phyloP scores from a whole-genome alignment of 2,888 invertebrate species.

The Leptinotarsa tumamoca region DNA sequence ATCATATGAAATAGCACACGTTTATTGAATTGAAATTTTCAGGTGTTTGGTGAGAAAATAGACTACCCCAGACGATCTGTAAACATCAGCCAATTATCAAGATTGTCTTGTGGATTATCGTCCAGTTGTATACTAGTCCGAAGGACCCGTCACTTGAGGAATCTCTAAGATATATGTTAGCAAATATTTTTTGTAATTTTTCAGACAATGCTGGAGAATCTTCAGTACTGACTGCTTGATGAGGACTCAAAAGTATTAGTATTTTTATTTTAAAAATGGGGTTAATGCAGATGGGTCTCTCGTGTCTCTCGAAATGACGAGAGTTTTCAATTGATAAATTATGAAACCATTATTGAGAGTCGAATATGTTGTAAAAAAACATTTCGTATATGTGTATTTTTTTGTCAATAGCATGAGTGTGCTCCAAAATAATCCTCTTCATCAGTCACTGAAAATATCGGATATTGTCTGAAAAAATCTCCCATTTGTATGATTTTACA shows the following conservation, averaged over 20 bases:
- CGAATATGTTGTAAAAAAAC: no score
- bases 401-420: no score
- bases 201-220: constrained; percentile 27
- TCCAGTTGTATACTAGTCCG: constrained; percentile 83
- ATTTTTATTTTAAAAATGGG: background rate
- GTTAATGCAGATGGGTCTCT: no score
- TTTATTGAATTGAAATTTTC: constrained; percentile 54
- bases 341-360: no score
- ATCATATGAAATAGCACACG: no score
- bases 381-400: no score
- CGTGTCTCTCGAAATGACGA: no score
- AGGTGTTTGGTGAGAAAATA: constrained; percentile 88
- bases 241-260: background rate
- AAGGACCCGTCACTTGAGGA: constrained; percentile 64
- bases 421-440: no score
- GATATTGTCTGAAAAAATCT: constrained; percentile 3
- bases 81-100: constrained; percentile 83
- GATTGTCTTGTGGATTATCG: constrained; percentile 82
- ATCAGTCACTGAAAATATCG: background rate
- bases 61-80: constrained; percentile 84
- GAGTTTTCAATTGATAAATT: no score
- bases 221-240: background rate
- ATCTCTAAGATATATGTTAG: constrained; percentile 57
- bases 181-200: constrained; percentile 3
- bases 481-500: background rate